phyloP scores from a whole-genome alignment of 1,140 invertebrate genomes.

The Trichonephila inaurata region DNA sequence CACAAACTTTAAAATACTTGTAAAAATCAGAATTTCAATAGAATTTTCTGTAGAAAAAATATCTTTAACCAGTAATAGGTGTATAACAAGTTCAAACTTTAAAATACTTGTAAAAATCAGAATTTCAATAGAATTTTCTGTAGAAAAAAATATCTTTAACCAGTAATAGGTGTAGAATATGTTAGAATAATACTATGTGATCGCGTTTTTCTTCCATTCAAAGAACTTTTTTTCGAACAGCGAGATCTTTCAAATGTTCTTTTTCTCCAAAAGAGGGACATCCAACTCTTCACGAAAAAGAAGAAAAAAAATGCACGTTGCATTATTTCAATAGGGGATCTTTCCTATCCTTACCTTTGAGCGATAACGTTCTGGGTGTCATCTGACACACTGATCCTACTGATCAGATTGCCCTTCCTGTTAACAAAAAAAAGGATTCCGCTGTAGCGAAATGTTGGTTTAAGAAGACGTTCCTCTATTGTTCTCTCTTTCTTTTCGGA shows the following conservation, averaged over 20 bases:
- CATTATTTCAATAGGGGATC: background rate
- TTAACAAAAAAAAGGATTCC: background rate
- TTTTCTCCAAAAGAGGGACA: background rate
- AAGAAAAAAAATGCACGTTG: background rate
- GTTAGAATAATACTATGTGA: too few species aligned
- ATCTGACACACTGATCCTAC: constrained; percentile 4
- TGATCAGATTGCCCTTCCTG: background rate
- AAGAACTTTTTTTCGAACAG: background rate
- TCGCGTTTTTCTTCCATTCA: background rate
- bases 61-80: too few species aligned
- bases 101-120: too few species aligned
- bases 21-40: too few species aligned
- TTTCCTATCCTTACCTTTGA: background rate
- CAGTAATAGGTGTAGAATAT: too few species aligned
- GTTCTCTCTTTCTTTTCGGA: background rate
- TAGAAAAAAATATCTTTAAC: too few species aligned
- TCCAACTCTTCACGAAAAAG: background rate
- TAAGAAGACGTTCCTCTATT: background rate
- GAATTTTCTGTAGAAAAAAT: too few species aligned
- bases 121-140: too few species aligned
- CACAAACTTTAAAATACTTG: too few species aligned
- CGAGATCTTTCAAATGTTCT: background rate
- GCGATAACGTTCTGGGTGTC: background rate
- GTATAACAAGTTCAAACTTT: too few species aligned
- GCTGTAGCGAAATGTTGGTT: constrained; percentile 20